phyloP scores from a whole-genome alignment of 2,113 vertebrate genomes.

The Lonchura striata region DNA sequence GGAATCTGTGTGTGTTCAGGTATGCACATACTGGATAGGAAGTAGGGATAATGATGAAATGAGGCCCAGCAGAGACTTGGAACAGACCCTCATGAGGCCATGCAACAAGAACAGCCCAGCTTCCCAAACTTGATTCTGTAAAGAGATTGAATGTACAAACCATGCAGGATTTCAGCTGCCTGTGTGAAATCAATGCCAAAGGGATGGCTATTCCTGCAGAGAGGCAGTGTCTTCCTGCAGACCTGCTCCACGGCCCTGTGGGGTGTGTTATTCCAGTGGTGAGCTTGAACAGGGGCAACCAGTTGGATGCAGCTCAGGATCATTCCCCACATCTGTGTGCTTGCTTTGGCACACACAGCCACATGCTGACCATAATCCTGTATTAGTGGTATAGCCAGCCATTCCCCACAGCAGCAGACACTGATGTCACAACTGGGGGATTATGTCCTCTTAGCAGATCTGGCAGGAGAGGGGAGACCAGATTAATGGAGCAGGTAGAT shows the following conservation, averaged over 20 bases:
- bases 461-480: neutral
- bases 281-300: neutral
- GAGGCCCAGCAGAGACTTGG: neutral
- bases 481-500: neutral
- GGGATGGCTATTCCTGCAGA: neutral
- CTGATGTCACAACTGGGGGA: slow-evolving; percentile 24
- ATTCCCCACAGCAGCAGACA: neutral
- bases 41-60: neutral
- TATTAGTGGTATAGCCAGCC: slow-evolving; percentile 6
- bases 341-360: neutral
- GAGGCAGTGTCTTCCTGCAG: neutral
- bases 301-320: neutral
- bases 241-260: neutral
- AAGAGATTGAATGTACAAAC: neutral
- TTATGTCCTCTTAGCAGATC: slow-evolving; percentile 39
- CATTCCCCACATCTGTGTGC: neutral
- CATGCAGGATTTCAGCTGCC: neutral
- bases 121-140: neutral
- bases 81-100: neutral
- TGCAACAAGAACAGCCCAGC: neutral
- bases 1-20: neutral
- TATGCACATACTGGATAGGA: neutral
- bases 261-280: neutral
- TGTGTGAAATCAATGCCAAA: neutral
- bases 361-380: slow-evolving; percentile 24